phyloP scores from a whole-genome alignment of 1,140 invertebrate genomes.

The Hermatobates lingyangjiaoensis region DNA sequence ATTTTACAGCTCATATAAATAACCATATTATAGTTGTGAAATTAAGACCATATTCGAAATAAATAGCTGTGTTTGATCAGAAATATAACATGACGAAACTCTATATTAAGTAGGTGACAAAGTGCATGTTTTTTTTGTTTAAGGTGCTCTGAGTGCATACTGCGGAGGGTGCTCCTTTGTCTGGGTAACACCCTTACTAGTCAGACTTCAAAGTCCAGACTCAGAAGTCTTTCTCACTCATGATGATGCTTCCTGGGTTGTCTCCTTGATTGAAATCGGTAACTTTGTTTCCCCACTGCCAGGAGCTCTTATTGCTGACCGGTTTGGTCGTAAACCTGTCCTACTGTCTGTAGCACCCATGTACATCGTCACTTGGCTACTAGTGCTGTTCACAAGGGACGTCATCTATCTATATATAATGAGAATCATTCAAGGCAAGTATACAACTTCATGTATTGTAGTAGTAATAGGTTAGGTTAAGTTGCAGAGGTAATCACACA shows the following conservation, averaged over 20 bases:
- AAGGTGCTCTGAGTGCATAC: too few relatives aligned
- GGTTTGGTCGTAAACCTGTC: conserved; percentile 45
- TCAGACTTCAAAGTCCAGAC: neutral
- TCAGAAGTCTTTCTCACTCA: conserved; percentile 4
- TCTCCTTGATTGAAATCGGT: conserved; percentile 8
- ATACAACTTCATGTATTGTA: too few relatives aligned
- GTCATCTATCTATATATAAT: conserved; percentile 19
- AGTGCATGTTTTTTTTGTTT: too few relatives aligned
- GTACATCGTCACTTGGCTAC: conserved; percentile 52
- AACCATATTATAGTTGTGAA: too few relatives aligned
- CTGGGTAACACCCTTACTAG: conserved; percentile 7
- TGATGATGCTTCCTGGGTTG: conserved; percentile 5
- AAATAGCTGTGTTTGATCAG: too few relatives aligned
- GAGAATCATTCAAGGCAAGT: conserved; percentile 25
- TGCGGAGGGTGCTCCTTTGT: too few relatives aligned
- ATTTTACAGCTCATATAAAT: too few relatives aligned
- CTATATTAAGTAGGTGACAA: too few relatives aligned
- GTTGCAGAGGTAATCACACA: too few relatives aligned
- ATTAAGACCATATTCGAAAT: too few relatives aligned
- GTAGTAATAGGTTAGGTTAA: too few relatives aligned
- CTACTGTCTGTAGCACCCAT: conserved; percentile 45
- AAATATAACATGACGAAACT: too few relatives aligned
- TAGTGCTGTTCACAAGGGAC: conserved; percentile 41
- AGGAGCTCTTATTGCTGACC: conserved; percentile 38
- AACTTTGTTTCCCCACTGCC: conserved; percentile 4